phyloP scores from a whole-genome alignment of 2,113 vertebrate species.

The Cryptomyrus ogoouensis region DNA sequence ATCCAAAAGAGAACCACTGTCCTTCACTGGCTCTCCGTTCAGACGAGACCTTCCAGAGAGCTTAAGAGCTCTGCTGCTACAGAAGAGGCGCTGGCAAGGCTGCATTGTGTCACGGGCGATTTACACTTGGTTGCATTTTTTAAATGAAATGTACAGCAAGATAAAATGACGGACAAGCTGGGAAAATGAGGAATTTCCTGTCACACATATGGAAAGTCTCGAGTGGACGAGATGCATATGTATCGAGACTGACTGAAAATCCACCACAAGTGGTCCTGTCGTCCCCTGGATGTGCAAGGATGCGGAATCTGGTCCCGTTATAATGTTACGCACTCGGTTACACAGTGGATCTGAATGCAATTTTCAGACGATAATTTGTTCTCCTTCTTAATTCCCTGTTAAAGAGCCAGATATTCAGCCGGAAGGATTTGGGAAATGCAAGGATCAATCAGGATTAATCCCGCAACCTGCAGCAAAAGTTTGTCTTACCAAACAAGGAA shows the following conservation, averaged over 20 bases:
- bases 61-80: neutral
- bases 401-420: neutral
- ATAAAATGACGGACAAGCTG: constrained; percentile 6
- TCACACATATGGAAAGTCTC: neutral
- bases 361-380: neutral
- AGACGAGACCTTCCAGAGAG: neutral
- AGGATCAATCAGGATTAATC: neutral
- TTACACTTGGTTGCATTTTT: neutral
- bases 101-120: neutral
- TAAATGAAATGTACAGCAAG: neutral
- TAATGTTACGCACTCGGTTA: neutral
- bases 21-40: neutral
- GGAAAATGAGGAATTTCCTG: neutral
- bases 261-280: neutral
- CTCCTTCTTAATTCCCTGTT: neutral
- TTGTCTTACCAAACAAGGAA: neutral
- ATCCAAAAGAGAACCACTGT: neutral
- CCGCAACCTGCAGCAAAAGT: neutral
- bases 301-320: neutral
- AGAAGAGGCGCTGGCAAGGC: neutral
- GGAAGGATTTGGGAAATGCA: neutral
- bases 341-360: neutral
- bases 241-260: neutral
- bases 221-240: neutral
- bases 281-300: neutral